These are phyloP conservation scores for Ondatra zibethicus DNA, from an alignment of 2,113 vertebrate genomes.

Conservation along the genomic window DNA sequence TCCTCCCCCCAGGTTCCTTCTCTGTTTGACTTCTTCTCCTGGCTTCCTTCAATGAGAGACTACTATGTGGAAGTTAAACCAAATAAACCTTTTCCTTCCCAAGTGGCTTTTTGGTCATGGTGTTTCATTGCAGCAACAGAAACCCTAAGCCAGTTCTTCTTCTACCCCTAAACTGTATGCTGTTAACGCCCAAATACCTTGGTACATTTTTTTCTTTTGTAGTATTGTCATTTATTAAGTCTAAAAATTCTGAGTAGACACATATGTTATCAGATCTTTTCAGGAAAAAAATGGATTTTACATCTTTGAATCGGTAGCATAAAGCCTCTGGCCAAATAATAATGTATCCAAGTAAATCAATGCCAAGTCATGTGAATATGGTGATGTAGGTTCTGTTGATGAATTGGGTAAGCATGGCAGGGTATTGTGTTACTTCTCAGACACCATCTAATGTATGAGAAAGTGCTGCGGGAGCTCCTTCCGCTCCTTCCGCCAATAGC, in stretches of 20 bases:
- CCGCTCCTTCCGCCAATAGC: too few relatives aligned
- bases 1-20: not conserved
- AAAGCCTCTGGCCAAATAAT: not conserved
- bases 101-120: not conserved
- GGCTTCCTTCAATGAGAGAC: not conserved
- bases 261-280: not conserved
- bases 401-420: not conserved
- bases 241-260: not conserved
- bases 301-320: not conserved
- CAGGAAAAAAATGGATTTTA: not conserved
- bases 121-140: not conserved
- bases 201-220: not conserved
- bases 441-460: not conserved
- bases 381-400: not conserved
- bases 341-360: not conserved
- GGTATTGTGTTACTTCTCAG: not conserved
- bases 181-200: not conserved
- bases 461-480: too few relatives aligned
- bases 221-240: not conserved
- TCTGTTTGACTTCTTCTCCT: not conserved
- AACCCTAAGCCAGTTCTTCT: not conserved
- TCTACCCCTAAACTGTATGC: not conserved
- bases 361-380: not conserved
- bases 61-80: not conserved
- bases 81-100: not conserved